A percentile compares a stretch with the other conserved stretches of the same genome.
Conservation (phyloP, 2,797 vertebrate genomes). For the Pangasius mekongensis region DNA sequence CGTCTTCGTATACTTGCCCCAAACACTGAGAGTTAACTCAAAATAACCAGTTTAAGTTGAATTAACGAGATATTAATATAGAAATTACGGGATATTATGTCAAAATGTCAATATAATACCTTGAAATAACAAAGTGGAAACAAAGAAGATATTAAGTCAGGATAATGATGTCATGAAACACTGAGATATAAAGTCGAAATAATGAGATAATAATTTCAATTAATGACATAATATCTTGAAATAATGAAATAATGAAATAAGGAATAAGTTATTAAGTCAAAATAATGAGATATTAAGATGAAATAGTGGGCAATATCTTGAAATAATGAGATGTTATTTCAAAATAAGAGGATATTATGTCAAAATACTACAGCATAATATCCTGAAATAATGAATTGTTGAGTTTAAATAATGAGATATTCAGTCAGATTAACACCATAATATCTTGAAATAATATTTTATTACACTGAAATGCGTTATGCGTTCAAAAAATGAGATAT, state of each 20-base stretch:
- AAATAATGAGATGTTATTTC: background rate
- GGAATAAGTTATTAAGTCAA: background rate
- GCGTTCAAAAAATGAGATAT: background rate
- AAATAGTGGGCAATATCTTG: background rate
- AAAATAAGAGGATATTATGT: background rate
- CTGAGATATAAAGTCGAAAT: background rate
- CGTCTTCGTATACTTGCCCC: background rate
- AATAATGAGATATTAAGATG: background rate
- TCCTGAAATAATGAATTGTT: background rate
- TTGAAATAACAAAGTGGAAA: background rate
- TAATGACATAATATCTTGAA: background rate
- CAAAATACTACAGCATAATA: background rate
- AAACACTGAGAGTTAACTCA: background rate
- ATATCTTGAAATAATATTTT: background rate
- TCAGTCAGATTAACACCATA: background rate
- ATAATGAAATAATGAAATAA: background rate
- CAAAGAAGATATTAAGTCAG: background rate
- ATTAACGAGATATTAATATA: background rate
- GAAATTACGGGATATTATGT: background rate
- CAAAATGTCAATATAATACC: background rate
- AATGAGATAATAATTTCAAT: background rate
- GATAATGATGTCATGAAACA: background rate
- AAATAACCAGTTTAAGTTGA: background rate
- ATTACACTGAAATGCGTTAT: background rate
- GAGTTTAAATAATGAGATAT: background rate